These are phyloP conservation scores for Eupithecia exiguata DNA, from an alignment of 2,888 invertebrate genomes.

Conservation along the genomic window DNA sequence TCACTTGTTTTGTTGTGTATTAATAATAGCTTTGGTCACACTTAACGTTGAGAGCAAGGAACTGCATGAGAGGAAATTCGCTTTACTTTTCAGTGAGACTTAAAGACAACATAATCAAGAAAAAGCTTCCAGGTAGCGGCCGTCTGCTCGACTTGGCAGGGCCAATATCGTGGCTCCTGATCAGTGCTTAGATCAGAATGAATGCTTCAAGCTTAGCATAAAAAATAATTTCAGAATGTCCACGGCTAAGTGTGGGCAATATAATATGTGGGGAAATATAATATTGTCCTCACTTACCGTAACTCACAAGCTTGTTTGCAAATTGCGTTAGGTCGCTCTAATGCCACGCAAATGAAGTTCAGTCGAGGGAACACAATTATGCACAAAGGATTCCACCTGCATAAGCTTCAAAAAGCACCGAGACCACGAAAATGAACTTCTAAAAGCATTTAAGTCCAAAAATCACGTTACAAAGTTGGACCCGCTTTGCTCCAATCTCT, in stretches of 20 bases:
- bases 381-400: slow-evolving; percentile 48
- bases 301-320: slow-evolving; percentile 18
- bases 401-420: slow-evolving; percentile 59
- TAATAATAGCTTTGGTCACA: slow-evolving; percentile 8
- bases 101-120: not conserved
- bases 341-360: slow-evolving; percentile 36
- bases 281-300: not conserved
- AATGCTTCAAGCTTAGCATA: not conserved
- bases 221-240: not conserved
- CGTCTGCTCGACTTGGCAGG: too few species aligned
- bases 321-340: slow-evolving; percentile 19
- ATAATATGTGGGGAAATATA: not conserved
- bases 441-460: slow-evolving; percentile 81
- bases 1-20: slow-evolving; percentile 35
- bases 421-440: slow-evolving; percentile 74
- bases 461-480: slow-evolving; percentile 77
- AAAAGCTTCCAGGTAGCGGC: too few species aligned
- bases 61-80: not conserved
- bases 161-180: too few species aligned
- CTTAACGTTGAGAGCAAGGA: not conserved
- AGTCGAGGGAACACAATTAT: slow-evolving; percentile 42
- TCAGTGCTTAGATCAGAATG: not conserved
- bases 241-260: not conserved
- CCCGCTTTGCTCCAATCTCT: slow-evolving; percentile 63
- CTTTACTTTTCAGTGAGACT: not conserved